These are phyloP conservation scores for Mesochorus sp. DNA, from an alignment of 2,888 invertebrate genomes.

Conservation along the genomic window DNA sequence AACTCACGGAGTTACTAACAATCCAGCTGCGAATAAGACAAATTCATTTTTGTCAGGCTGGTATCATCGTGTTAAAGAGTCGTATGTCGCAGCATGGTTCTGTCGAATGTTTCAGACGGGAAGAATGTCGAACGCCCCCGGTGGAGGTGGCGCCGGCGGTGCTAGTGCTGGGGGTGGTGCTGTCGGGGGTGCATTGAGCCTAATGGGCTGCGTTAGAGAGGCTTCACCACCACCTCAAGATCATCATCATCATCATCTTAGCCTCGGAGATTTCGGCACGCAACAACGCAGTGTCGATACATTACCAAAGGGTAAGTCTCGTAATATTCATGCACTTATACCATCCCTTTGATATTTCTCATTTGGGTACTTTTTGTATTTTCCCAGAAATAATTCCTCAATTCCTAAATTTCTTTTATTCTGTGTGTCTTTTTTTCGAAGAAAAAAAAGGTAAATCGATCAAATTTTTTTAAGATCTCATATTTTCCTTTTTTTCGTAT, in stretches of 20 bases:
- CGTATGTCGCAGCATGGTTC: slow-evolving; percentile 73
- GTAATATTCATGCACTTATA: too few relatives aligned
- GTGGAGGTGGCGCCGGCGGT: slow-evolving; percentile 79
- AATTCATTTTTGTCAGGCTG: slow-evolving; percentile 68
- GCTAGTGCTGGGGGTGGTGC: slow-evolving; percentile 81
- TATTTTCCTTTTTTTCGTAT: too few relatives aligned
- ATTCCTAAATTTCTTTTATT: too few relatives aligned
- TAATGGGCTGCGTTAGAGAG: slow-evolving; percentile 87
- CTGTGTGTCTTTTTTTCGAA: too few relatives aligned
- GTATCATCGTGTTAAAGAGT: slow-evolving; percentile 72
- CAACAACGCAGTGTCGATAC: slow-evolving; percentile 75
- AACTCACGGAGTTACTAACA: neutral
- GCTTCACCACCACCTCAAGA: slow-evolving; percentile 85
- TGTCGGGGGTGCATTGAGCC: slow-evolving; percentile 85
- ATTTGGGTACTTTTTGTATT: too few relatives aligned
- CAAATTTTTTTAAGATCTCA: too few relatives aligned
- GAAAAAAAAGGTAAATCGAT: too few relatives aligned
- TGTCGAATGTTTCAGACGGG: slow-evolving; percentile 76
- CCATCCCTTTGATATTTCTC: too few relatives aligned
- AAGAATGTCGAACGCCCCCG: slow-evolving; percentile 70
- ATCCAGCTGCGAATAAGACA: slow-evolving; percentile 59
- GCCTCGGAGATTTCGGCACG: slow-evolving; percentile 71
- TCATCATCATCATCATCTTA: slow-evolving; percentile 83
- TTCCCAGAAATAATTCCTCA: too few relatives aligned
- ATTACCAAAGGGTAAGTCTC: slow-evolving; percentile 79